These are phyloP conservation scores for Rutpela maculata DNA, from an alignment of 2,888 invertebrate genomes.

Conservation along the genomic window DNA sequence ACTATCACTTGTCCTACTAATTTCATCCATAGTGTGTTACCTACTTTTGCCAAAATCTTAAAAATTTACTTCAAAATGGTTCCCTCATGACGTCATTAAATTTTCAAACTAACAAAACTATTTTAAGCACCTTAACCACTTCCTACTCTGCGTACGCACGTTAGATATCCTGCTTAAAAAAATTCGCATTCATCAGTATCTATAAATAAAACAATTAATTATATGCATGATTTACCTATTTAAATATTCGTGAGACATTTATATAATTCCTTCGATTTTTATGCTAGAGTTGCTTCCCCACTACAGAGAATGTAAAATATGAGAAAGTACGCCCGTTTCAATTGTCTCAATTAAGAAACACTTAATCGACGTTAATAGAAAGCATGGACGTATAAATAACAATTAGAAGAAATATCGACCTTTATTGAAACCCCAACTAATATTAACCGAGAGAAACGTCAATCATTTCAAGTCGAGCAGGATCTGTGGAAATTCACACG, in stretches of 20 bases:
- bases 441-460: conserved; percentile 21
- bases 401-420: conserved; percentile 48
- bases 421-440: conserved; percentile 14
- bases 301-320: conserved; percentile 13
- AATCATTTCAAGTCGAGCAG: conserved; percentile 19
- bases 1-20: too few species aligned
- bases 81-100: too few species aligned
- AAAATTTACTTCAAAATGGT: too few species aligned
- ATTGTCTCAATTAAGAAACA: conserved; percentile 47
- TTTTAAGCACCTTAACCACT: not conserved
- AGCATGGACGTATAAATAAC: conserved; percentile 46
- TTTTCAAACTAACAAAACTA: not conserved
- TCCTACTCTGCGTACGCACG: not conserved
- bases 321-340: conserved; percentile 38
- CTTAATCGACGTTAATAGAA: conserved; percentile 48
- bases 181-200: not conserved
- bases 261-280: conserved; percentile 1
- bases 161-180: not conserved
- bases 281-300: not conserved
- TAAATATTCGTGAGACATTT: conserved; percentile 12
- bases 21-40: too few species aligned
- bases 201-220: not conserved
- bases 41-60: too few species aligned
- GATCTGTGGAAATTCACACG: conserved; percentile 37
- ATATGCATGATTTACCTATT: not conserved